phyloP scores from a whole-genome alignment of 2,888 invertebrate species.

The Phortica okadai region DNA sequence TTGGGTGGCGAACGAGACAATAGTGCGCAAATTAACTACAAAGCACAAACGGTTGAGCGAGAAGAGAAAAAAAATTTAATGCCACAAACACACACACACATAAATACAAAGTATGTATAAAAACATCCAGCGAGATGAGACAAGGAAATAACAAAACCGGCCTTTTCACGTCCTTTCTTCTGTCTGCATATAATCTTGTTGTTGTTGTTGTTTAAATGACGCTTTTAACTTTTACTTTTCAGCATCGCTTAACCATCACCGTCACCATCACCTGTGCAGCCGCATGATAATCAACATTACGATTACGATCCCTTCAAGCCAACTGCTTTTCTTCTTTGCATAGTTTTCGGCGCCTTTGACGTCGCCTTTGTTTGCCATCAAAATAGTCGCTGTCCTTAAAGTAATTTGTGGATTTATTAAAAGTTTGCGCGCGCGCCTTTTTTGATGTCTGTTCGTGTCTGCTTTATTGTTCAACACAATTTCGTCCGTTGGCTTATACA shows the following conservation, averaged over 20 bases:
- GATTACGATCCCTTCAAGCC: not conserved
- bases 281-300: not conserved
- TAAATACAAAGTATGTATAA: conserved; percentile 1
- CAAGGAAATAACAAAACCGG: not conserved
- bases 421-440: conserved; percentile 50
- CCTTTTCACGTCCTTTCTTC: not conserved
- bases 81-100: not conserved
- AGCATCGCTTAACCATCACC: not conserved
- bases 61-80: not conserved
- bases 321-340: conserved; percentile 32
- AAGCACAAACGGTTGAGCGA: conserved; percentile 54
- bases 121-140: not conserved
- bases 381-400: conserved; percentile 46
- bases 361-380: conserved; percentile 42
- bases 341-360: conserved; percentile 56
- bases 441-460: conserved; percentile 22
- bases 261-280: not conserved
- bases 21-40: conserved; percentile 71
- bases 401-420: conserved; percentile 69
- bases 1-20: conserved; percentile 49
- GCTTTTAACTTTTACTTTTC: conserved; percentile 27
- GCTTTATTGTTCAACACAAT: conserved; percentile 6
- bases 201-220: not conserved
- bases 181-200: not conserved
- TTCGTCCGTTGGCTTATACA: conserved; percentile 17